These are phyloP conservation scores for Notothenia rossii DNA, from an alignment of 2,113 vertebrate species.

Conservation along the genomic window DNA sequence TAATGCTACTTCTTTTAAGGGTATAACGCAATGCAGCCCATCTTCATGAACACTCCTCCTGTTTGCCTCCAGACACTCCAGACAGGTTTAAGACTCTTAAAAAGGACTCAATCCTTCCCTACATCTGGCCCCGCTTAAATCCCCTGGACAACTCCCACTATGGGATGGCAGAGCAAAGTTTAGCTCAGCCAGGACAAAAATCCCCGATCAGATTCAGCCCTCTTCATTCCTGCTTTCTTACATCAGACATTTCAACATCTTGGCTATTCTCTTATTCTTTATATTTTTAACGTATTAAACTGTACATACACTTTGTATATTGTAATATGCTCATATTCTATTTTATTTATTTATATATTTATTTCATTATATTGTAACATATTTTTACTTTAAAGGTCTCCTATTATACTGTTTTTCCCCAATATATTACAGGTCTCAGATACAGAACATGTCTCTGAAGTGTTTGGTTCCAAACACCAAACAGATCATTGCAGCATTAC, in stretches of 20 bases:
- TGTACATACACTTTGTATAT: no score
- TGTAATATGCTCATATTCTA: no score
- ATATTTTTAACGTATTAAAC: no score
- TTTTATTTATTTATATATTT: no score
- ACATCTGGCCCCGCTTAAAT: slow-evolving; percentile 75
- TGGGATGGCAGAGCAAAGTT: slow-evolving; percentile 41
- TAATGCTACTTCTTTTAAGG: no score
- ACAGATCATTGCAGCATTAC: no score
- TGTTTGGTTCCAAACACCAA: no score
- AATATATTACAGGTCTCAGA: no score
- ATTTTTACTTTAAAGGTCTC: no score
- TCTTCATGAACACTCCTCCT: slow-evolving; percentile 32
- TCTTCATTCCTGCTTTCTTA: slow-evolving; percentile 33
- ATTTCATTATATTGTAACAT: no score
- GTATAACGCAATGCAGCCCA: not conserved
- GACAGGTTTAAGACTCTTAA: slow-evolving; percentile 81
- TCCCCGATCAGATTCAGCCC: slow-evolving; percentile 29
- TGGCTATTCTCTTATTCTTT: slow-evolving; percentile 5
- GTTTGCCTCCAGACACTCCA: slow-evolving; percentile 68
- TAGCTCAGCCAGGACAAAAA: slow-evolving; percentile 50
- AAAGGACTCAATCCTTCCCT: slow-evolving; percentile 72
- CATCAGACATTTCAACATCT: slow-evolving; percentile 35
- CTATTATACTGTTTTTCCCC: no score
- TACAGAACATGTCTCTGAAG: no score
- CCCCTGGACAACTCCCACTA: slow-evolving; percentile 49